phyloP scores from a whole-genome alignment of 2,888 invertebrate genomes.

The Ochropacha duplaris region DNA sequence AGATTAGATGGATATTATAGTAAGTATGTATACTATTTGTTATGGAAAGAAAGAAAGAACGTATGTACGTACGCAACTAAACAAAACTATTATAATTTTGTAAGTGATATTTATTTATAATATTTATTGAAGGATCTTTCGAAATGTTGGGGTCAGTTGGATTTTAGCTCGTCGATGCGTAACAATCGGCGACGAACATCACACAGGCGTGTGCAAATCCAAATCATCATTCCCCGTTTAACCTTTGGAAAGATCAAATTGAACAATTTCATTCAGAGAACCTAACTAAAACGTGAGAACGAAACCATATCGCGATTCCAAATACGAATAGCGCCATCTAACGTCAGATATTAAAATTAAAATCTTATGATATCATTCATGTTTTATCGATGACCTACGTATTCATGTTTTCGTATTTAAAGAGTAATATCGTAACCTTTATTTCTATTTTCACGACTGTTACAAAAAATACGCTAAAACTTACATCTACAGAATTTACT shows the following conservation, averaged over 20 bases:
- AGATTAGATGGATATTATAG: no score
- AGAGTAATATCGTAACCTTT: not conserved
- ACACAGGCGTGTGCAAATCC: slow-evolving; percentile 66
- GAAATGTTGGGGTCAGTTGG: slow-evolving; percentile 65
- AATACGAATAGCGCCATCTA: slow-evolving; percentile 52
- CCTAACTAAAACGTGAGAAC: slow-evolving; percentile 14
- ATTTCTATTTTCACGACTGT: not conserved
- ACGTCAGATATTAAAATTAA: slow-evolving; percentile 13
- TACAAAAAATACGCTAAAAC: not conserved
- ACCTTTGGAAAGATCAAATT: slow-evolving; percentile 78
- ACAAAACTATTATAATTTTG: no score
- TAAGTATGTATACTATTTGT: no score
- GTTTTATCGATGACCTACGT: no score
- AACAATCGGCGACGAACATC: slow-evolving; percentile 76
- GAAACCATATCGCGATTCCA: slow-evolving; percentile 51
- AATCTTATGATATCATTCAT: no score
- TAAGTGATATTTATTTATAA: no score
- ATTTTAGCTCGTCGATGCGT: slow-evolving; percentile 72
- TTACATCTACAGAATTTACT: not conserved
- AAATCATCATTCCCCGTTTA: slow-evolving; percentile 79
- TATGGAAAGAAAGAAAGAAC: no score
- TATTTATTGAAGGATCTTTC: slow-evolving; percentile 67
- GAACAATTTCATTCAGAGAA: not conserved
- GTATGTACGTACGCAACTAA: no score
- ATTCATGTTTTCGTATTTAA: not conserved